Conservation (phyloP, 2,113 vertebrate species). For the Atherinomorus stipes region DNA sequence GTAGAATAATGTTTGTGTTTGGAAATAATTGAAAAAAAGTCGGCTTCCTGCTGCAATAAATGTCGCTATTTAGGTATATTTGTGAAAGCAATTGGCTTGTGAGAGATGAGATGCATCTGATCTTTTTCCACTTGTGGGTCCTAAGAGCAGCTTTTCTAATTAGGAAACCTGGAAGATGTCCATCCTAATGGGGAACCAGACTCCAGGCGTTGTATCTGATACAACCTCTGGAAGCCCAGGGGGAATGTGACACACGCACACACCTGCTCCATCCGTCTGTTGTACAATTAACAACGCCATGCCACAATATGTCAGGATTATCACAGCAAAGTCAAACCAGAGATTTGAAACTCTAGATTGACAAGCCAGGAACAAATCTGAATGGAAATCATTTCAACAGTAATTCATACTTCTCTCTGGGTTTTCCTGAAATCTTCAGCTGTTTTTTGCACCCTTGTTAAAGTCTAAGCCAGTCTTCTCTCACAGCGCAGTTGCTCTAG, state of each 20-base stretch:
- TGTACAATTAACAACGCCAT: constrained; percentile 27
- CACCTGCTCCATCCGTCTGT: constrained; percentile 48
- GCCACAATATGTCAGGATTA: constrained; percentile 1
- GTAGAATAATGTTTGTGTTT: constrained; percentile 18
- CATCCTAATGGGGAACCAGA: constrained; percentile 60
- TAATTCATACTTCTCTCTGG: background rate
- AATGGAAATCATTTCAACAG: background rate
- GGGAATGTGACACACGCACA: constrained; percentile 45
- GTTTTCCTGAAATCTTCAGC: background rate
- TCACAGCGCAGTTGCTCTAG: background rate
- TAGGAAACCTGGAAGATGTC: constrained; percentile 63
- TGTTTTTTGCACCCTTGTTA: background rate
- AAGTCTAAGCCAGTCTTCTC: constrained; percentile 1
- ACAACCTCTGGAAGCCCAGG: constrained; percentile 50
- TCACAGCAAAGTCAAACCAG: constrained; percentile 15
- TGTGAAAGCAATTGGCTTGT: constrained; percentile 39
- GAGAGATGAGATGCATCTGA: constrained; percentile 48
- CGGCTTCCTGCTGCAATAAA: background rate
- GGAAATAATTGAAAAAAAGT: constrained; percentile 16
- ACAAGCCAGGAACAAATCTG: background rate
- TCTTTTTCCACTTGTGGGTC: constrained; percentile 35
- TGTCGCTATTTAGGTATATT: constrained; percentile 9
- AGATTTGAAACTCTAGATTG: background rate
- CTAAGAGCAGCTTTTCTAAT: constrained; percentile 55
- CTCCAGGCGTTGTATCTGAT: constrained; percentile 60